phyloP scores from a whole-genome alignment of 2,797 vertebrate species.

The Prionace glauca region DNA sequence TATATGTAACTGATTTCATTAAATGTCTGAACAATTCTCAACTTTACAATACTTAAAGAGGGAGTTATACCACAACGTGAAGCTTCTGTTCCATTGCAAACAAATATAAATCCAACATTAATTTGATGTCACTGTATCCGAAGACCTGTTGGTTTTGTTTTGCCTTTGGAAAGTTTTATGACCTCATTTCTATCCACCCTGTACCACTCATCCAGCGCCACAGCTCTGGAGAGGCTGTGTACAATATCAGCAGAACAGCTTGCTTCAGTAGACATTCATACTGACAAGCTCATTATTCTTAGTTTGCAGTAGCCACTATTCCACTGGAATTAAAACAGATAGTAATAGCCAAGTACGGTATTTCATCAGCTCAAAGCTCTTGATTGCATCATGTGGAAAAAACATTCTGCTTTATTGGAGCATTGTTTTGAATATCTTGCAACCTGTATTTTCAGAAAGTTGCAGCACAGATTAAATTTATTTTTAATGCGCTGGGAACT shows the following conservation, averaged over 20 bases:
- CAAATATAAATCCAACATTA: background rate
- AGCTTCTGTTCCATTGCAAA: background rate
- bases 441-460: background rate
- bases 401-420: background rate
- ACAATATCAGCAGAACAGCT: background rate
- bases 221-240: background rate
- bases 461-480: background rate
- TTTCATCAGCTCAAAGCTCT: background rate
- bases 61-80: background rate
- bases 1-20: background rate
- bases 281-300: background rate
- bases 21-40: background rate
- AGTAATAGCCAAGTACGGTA: background rate
- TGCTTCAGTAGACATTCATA: background rate
- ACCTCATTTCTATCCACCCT: background rate
- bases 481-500: background rate
- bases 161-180: background rate
- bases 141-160: background rate
- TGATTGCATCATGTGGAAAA: background rate
- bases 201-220: background rate
- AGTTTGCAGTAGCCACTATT: background rate
- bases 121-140: background rate
- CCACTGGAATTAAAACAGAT: background rate
- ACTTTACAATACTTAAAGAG: background rate
- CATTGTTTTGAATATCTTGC: background rate